Base-by-base conservation (phyloP, 2,113 vertebrate species). In the Ageneiosus marmoratus region DNA sequence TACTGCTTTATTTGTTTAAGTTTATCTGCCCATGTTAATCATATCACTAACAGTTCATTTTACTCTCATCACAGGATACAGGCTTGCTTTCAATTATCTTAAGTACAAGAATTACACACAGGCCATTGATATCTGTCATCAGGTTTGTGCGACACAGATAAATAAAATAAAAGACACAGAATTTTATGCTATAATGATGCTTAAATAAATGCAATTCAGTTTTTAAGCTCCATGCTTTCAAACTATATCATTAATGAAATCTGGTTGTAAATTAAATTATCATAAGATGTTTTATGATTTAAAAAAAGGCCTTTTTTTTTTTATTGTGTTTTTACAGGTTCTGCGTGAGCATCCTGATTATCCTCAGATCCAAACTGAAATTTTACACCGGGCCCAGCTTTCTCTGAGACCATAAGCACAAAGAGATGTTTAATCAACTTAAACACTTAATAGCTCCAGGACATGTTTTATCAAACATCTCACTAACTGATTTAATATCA, bases 61-160 rank as follows among this genome's bases (percentile, higher is more conserved):
- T 22, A 37, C 51, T 84, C 10, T 69, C 1, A 29, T 79, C 76
- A 24, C 86, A 95, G 93, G 93, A 62, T 96, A 94, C 88, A 92
- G 89, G 72, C 91, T 95, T 1, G 93, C 94, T 79, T 95, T 95
- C 86, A 93, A 92, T 88, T 94, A 93, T 78, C 80, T 95, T 87
- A 94, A 95, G 88, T 89, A 82, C 67, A 94, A 93, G 88, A 92
- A 89, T 37, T 93, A 91, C 50, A 90, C 93, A 46, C 91, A 93
- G 69, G 92, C 90, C 18, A 92, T 92, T 0, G 93, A 94, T 77
- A 79, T 95, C 78, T 95, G 94, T 75, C 91, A 90, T 62, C 86
- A 83, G 10, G 93, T 93, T 85, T 90, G 88, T 84, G 18, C n/a
- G 5, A 20, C 50, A 41, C 6, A 50, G 18, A 55, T 34, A 53